Evolutionary conservation across 2,888 invertebrate species (phyloP).

Genomic region (Callyntrura sp.): DNA sequence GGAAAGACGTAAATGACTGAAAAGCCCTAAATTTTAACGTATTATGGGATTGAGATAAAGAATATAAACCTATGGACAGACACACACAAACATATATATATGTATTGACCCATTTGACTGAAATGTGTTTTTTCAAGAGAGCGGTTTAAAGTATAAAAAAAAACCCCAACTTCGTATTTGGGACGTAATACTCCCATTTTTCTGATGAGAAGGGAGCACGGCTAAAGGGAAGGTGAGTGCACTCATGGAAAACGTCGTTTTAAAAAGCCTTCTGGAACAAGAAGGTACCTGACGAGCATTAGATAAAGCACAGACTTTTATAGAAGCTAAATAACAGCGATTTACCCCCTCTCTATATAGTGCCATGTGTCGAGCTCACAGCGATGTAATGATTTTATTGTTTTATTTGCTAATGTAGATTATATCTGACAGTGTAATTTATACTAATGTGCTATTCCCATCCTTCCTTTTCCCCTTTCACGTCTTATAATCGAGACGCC

Average conservation of each 20-base stretch:
- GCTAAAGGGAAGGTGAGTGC: slow-evolving; percentile 7
- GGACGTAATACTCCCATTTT: not conserved
- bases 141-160: not conserved
- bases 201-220: not conserved
- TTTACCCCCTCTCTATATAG: not conserved
- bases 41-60: not conserved
- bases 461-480: slow-evolving; percentile 26
- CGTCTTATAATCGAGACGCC: not conserved
- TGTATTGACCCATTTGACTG: slow-evolving; percentile 27
- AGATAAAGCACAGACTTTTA: slow-evolving; percentile 4
- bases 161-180: slow-evolving; percentile 14
- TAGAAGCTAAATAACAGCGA: not conserved
- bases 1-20: slow-evolving; percentile 14
- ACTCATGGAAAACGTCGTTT: not conserved
- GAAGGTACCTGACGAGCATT: slow-evolving; percentile 14
- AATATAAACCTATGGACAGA: too few relatives aligned
- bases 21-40: slow-evolving; percentile 15
- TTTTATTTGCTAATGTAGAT: slow-evolving; percentile 78
- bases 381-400: slow-evolving; percentile 78
- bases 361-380: slow-evolving; percentile 14
- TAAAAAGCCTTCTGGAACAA: slow-evolving; percentile 9
- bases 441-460: slow-evolving; percentile 67
- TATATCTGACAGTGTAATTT: slow-evolving; percentile 74
- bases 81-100: too few relatives aligned
- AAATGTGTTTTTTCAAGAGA: not conserved